These are phyloP conservation scores for Planiliza haematocheilus DNA, from an alignment of 2,113 vertebrate species.

Conservation along the genomic window DNA sequence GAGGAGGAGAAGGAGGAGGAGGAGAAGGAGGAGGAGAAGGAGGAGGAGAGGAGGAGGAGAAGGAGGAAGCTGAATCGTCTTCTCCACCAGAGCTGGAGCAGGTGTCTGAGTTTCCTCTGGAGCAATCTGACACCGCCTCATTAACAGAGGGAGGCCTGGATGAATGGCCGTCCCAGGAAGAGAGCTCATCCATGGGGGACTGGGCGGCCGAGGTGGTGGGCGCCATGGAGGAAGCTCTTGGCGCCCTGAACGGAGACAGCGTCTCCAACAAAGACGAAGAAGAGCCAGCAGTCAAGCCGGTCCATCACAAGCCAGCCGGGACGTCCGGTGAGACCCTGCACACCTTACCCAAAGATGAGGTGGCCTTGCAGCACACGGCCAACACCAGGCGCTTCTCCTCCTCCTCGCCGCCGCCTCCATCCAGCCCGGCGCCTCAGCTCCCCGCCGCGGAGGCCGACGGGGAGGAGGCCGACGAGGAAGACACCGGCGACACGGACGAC, in stretches of 20 bases:
- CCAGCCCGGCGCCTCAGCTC: slow-evolving; percentile 55
- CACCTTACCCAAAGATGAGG: slow-evolving; percentile 70
- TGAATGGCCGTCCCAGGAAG: slow-evolving; percentile 77
- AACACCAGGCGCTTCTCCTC: slow-evolving; percentile 81
- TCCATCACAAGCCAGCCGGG: slow-evolving; percentile 26
- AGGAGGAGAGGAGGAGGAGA: slow-evolving; percentile 49
- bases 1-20: slow-evolving; percentile 36
- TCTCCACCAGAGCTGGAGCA: slow-evolving; percentile 29
- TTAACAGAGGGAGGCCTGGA: slow-evolving; percentile 56
- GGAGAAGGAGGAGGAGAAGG: slow-evolving; percentile 36
- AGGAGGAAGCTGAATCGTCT: slow-evolving; percentile 18
- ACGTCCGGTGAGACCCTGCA: slow-evolving; percentile 38
- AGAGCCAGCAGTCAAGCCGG: background rate
- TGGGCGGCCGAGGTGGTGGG: slow-evolving; percentile 82
- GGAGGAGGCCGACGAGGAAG: slow-evolving; percentile 86
- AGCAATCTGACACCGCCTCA: slow-evolving; percentile 36
- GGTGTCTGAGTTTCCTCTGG: slow-evolving; percentile 14
- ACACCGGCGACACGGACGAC: slow-evolving; percentile 90
- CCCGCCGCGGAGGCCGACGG: slow-evolving; percentile 52
- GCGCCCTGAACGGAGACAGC: slow-evolving; percentile 67
- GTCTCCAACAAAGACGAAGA: slow-evolving; percentile 17
- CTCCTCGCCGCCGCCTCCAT: slow-evolving; percentile 71
- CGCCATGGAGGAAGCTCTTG: slow-evolving; percentile 79
- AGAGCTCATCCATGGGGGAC: slow-evolving; percentile 73
- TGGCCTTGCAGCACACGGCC: slow-evolving; percentile 66